Evolutionary conservation across 2,797 vertebrate species (phyloP), one percentile per base, ranked within the genome.

Genomic region (Poecilia velifera): DNA sequence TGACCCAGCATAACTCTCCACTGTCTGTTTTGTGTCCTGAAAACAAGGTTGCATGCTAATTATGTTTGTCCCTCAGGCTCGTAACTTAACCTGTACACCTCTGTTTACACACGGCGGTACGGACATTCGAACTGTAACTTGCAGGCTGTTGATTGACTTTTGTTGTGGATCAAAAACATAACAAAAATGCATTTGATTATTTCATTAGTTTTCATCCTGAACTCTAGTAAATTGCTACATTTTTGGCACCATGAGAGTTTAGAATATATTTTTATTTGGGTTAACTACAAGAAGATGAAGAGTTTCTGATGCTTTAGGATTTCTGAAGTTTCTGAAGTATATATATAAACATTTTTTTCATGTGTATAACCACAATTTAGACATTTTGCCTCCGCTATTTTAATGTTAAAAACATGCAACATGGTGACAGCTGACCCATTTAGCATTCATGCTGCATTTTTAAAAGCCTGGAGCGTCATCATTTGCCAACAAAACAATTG

Each of bases 401-500:
- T 18, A 10, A 34, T 16, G 57, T 62, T 31, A 62, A 62, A 62
- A 62, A 62, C 57, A 62, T 62, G 28, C 57, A 62, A 18, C 57
- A 34, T 62, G 57, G 57, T 13, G 57, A 34, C 57, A 62, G 57
- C 57, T 62, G 57, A 62, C 57, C 28, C 57, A 62, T 62, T 62
- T 62, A 62, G 28, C 28, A 14, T 28, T 34, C 57, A 62, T 18
- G 57, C 22, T 34, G 28, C 57, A 62, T 34, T 62, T 62, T 62
- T 34, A 62, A 62, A 62, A 34, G 28, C 57, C 28, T 6, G 6
- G 28, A 34, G 57, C 13, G 14, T 31, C 28, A 34, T 3, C 28
- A 1, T 62, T 62, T 34, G 57, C 28, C 57, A 62, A 62, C 28
- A 62, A 34, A 62, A 34, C 57, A 62, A 62, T 45, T 28, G 43